Evolutionary conservation across 2,113 vertebrate species (phyloP).

Genomic region (Phrynosoma blainvillii): DNA sequence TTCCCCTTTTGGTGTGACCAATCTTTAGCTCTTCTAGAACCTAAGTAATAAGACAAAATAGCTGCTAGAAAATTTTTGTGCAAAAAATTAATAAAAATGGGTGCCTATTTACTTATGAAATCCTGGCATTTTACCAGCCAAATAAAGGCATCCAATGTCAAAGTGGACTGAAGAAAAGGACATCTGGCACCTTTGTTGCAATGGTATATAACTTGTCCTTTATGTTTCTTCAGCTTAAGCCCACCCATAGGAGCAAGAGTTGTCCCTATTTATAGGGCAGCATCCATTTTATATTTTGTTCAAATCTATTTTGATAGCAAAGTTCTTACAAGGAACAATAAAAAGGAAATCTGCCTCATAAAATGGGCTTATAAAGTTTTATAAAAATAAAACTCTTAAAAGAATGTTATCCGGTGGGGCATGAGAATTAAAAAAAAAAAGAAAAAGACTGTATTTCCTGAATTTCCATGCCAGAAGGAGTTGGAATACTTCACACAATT

Average conservation of each 20-base stretch:
- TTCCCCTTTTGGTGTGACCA: no score
- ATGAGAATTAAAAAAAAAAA: not conserved
- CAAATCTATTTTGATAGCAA: not conserved
- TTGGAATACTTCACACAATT: not conserved
- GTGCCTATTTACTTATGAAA: no score
- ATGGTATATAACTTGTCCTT: not conserved
- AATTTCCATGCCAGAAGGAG: not conserved
- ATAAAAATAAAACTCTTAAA: not conserved
- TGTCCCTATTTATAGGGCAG: not conserved
- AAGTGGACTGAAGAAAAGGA: not conserved
- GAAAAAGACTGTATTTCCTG: not conserved
- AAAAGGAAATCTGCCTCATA: not conserved
- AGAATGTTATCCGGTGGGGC: not conserved
- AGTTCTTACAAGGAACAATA: not conserved
- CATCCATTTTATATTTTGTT: not conserved
- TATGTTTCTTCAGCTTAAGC: not conserved
- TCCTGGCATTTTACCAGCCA: no score
- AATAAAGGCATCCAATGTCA: no score
- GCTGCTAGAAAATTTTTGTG: no score
- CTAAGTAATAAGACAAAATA: no score
- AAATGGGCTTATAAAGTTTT: not conserved
- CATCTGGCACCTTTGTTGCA: not conserved
- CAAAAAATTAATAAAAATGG: no score
- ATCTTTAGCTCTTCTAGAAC: no score
- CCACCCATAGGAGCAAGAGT: not conserved